These are phyloP conservation scores for Megalops cyprinoides DNA, from an alignment of 2,797 vertebrate species.

Conservation along the genomic window DNA sequence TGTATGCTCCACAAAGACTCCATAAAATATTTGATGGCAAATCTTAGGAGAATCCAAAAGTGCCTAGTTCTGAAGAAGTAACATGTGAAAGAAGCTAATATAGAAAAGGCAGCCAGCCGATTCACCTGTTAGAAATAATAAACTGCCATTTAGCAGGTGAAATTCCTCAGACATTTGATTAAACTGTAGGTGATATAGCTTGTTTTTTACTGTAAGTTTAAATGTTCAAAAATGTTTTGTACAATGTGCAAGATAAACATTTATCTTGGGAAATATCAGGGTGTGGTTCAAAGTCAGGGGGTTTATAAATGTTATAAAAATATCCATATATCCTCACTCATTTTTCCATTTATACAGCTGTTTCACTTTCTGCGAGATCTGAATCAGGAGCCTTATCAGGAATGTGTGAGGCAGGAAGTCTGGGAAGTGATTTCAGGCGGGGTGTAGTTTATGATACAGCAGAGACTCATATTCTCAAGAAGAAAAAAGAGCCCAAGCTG, in stretches of 20 bases:
- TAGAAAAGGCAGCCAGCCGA: not conserved
- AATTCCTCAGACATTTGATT: not conserved
- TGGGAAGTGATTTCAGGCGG: not conserved
- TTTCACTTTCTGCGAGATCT: constrained; percentile 1
- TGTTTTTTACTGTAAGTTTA: not conserved
- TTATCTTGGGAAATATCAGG: not conserved
- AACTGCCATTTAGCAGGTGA: not conserved
- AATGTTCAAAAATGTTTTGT: not conserved
- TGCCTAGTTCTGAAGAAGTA: too few species aligned
- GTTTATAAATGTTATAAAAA: not conserved
- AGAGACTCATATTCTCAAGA: not conserved
- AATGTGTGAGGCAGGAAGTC: constrained; percentile 21
- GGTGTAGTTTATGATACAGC: not conserved
- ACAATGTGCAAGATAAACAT: not conserved
- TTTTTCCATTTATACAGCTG: constrained; percentile 27
- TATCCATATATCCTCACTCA: not conserved
- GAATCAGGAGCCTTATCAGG: constrained; percentile 28
- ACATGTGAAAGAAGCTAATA: too few species aligned
- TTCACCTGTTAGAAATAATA: not conserved
- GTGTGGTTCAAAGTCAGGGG: not conserved
- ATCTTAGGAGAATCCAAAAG: too few species aligned
- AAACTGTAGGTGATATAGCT: not conserved
- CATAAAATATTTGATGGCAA: too few species aligned
- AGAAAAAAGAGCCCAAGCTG: not conserved
- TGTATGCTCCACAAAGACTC: too few species aligned